phyloP scores from a whole-genome alignment of 2,888 invertebrate species.

The Keiferia lycopersicella region DNA sequence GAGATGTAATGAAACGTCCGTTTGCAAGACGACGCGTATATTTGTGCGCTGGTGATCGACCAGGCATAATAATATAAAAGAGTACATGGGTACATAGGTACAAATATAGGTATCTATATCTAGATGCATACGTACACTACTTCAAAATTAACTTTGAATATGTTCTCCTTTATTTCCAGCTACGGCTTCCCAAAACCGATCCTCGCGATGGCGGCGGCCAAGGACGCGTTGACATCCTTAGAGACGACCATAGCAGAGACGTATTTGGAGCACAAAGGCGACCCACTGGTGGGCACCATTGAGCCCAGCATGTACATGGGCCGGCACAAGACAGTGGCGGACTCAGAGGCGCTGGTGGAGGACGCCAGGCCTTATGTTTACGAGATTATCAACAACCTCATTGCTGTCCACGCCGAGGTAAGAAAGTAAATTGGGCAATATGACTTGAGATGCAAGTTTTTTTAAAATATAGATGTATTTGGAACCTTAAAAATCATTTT shows the following conservation, averaged over 20 bases:
- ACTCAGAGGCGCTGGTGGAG: slow-evolving; percentile 86
- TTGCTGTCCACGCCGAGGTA: slow-evolving; percentile 89
- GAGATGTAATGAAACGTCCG: no score
- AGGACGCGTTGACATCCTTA: slow-evolving; percentile 82
- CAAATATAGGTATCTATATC: no score
- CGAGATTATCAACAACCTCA: slow-evolving; percentile 91
- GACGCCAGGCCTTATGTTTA: slow-evolving; percentile 94
- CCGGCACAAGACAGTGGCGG: slow-evolving; percentile 88
- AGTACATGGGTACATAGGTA: no score
- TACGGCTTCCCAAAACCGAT: slow-evolving; percentile 89
- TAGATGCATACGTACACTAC: no score
- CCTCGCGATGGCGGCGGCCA: slow-evolving; percentile 85
- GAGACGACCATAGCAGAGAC: slow-evolving; percentile 87
- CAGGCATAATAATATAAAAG: no score
- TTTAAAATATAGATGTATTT: no score
- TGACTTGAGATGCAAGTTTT: no score
- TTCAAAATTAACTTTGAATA: no score
- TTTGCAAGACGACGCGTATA: no score
- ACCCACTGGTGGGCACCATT: slow-evolving; percentile 96
- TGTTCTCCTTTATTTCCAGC: slow-evolving; percentile 49
- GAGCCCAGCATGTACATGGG: slow-evolving; percentile 98
- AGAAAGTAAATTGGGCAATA: slow-evolving; percentile 25
- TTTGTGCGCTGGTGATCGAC: no score
- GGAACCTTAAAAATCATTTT: no score
- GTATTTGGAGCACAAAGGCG: slow-evolving; percentile 94